Conservation (phyloP, 1,140 invertebrate genomes). For the Bradysia coprophila region DNA sequence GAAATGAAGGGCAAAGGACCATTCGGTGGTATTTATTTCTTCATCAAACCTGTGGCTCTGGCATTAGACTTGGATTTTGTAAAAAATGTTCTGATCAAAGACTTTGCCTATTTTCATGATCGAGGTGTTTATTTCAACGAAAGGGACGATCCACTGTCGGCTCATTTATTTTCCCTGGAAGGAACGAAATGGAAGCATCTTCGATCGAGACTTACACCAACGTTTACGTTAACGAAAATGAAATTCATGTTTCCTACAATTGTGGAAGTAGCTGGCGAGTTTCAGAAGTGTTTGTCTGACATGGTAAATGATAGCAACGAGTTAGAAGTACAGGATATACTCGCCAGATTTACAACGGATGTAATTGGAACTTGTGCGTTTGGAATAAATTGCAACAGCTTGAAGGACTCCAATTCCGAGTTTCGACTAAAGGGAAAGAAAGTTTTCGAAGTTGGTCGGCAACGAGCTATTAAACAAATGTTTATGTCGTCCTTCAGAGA, state of each 20-base stretch:
- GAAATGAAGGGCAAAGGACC: conserved; percentile 18
- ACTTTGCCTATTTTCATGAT: conserved; percentile 29
- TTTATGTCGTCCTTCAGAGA: conserved; percentile 11
- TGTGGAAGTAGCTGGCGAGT: conserved; percentile 21
- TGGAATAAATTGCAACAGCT: conserved; percentile 32
- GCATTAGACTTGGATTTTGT: conserved; percentile 25
- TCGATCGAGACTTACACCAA: conserved; percentile 25
- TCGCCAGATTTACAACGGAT: conserved; percentile 34
- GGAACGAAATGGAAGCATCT: conserved; percentile 28
- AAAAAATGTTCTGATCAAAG: conserved; percentile 28
- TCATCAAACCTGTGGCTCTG: conserved; percentile 22
- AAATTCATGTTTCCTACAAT: conserved; percentile 29
- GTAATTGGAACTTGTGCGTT: conserved; percentile 36
- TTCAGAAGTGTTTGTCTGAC: conserved; percentile 14
- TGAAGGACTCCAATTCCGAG: conserved; percentile 26
- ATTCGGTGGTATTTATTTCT: conserved; percentile 25
- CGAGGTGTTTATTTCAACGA: conserved; percentile 25
- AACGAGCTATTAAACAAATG: conserved; percentile 1
- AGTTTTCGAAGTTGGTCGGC: conserved; percentile 6
- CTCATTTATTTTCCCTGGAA: conserved; percentile 26
- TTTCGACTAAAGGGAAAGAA: conserved; percentile 18
- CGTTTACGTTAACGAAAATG: conserved; percentile 27
- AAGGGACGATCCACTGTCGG: conserved; percentile 23
- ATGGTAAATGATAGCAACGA: conserved; percentile 12
- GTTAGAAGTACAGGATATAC: conserved; percentile 31